Conservation (phyloP, 1,140 invertebrate genomes). For the Brachionus angularis region DNA sequence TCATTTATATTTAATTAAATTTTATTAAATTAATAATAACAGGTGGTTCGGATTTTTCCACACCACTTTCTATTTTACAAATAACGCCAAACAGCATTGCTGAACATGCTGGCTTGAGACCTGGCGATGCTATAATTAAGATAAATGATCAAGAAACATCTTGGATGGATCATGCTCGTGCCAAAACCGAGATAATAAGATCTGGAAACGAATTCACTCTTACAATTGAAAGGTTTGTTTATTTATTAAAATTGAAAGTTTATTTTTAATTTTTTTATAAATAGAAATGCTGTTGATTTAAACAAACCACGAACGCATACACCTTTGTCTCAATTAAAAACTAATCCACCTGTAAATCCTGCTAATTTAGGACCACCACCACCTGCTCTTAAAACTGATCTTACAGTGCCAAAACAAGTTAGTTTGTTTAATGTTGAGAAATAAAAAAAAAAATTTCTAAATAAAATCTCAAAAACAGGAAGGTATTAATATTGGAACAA, state of each 20-base stretch:
- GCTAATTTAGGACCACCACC: conserved; percentile 1
- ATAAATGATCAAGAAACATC: conserved; percentile 52
- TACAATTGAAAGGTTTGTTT: conserved; percentile 51
- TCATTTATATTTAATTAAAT: background rate
- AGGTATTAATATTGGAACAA: conserved; percentile 22
- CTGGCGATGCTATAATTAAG: conserved; percentile 54
- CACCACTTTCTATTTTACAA: conserved; percentile 47
- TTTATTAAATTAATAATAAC: background rate
- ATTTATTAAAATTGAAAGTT: background rate
- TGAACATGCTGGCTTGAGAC: conserved; percentile 49
- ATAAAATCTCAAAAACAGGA: background rate
- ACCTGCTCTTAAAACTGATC: conserved; percentile 5
- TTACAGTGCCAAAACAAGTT: background rate
- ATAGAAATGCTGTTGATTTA: conserved; percentile 19
- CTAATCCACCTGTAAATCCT: conserved; percentile 6
- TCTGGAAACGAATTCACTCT: conserved; percentile 57
- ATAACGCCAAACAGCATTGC: conserved; percentile 55
- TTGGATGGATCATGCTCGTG: conserved; percentile 53
- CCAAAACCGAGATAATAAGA: conserved; percentile 57
- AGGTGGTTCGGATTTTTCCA: conserved; percentile 36
- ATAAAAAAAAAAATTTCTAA: too few species aligned
- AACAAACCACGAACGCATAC: conserved; percentile 22
- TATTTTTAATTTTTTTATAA: background rate
- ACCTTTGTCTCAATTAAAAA: conserved; percentile 22
- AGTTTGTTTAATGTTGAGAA: too few species aligned